Conservation (phyloP, 1,140 invertebrate genomes). For the Macrobrachium rosenbergii region DNA sequence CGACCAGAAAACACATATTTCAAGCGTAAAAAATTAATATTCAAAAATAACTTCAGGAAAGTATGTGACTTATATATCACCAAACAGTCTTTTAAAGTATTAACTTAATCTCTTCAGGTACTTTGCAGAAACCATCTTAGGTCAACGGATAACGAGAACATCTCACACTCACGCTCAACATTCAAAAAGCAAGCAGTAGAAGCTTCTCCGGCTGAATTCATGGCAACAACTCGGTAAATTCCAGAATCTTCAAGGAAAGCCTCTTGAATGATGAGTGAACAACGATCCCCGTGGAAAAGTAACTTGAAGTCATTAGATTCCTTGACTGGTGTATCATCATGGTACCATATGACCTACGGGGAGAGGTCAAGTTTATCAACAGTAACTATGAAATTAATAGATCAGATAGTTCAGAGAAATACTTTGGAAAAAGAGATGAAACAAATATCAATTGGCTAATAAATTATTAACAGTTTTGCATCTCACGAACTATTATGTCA, state of each 20-base stretch:
- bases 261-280: constrained; percentile 83
- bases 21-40: background rate
- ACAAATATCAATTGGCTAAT: no score
- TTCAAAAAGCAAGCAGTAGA: constrained; percentile 80
- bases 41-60: background rate
- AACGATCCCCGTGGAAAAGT: constrained; percentile 85
- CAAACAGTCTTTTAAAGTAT: no score
- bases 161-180: constrained; percentile 69
- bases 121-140: no score
- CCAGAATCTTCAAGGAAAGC: constrained; percentile 83
- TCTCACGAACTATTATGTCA: no score
- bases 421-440: no score
- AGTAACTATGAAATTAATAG: background rate
- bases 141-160: no score
- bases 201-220: constrained; percentile 84
- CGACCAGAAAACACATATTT: background rate
- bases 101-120: no score
- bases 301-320: constrained; percentile 86
- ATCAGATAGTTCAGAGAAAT: background rate
- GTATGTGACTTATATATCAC: background rate
- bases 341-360: constrained; percentile 85
- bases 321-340: constrained; percentile 85
- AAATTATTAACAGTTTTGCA: no score
- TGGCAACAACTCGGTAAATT: constrained; percentile 84
- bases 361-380: constrained; percentile 1